phyloP scores from a whole-genome alignment of 2,888 invertebrate species.

The Kuschelorhynchus macadamiae region DNA sequence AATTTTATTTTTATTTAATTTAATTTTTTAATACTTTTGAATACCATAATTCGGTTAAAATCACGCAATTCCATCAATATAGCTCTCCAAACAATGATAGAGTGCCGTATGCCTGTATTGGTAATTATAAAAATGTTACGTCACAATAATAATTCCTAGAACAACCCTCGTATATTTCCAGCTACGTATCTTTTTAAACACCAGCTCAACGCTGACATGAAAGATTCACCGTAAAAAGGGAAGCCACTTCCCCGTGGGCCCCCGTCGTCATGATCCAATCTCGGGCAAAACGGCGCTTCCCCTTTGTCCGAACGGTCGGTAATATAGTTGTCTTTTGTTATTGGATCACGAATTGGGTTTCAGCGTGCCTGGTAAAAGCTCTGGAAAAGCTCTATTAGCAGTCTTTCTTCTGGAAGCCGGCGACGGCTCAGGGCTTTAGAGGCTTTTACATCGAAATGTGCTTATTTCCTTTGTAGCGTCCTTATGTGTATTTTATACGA shows the following conservation, averaged over 20 bases:
- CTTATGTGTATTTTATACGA: slow-evolving; percentile 38
- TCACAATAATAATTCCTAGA: too few relatives aligned
- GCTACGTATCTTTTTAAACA: too few relatives aligned
- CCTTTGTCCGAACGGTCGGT: slow-evolving; percentile 70
- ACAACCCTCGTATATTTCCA: too few relatives aligned
- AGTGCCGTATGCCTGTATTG: too few relatives aligned
- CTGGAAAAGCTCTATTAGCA: slow-evolving; percentile 70
- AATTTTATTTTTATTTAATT: too few relatives aligned
- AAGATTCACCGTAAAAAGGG: background rate
- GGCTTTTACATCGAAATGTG: slow-evolving; percentile 69
- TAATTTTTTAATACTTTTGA: too few relatives aligned
- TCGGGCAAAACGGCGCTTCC: slow-evolving; percentile 59
- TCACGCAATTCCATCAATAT: too few relatives aligned
- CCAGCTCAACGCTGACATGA: background rate
- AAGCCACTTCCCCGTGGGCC: slow-evolving; percentile 30
- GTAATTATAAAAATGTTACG: too few relatives aligned
- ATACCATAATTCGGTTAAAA: too few relatives aligned
- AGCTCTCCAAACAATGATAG: too few relatives aligned
- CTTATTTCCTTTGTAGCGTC: slow-evolving; percentile 67
- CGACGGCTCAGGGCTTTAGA: slow-evolving; percentile 68
- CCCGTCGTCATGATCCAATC: slow-evolving; percentile 60
- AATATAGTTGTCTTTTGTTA: slow-evolving; percentile 71
- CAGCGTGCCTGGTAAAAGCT: slow-evolving; percentile 69
- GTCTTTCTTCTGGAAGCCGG: slow-evolving; percentile 69
- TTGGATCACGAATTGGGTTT: slow-evolving; percentile 71